Base-by-base conservation (phyloP, 2,113 vertebrate genomes). In the Galbula dea region DNA sequence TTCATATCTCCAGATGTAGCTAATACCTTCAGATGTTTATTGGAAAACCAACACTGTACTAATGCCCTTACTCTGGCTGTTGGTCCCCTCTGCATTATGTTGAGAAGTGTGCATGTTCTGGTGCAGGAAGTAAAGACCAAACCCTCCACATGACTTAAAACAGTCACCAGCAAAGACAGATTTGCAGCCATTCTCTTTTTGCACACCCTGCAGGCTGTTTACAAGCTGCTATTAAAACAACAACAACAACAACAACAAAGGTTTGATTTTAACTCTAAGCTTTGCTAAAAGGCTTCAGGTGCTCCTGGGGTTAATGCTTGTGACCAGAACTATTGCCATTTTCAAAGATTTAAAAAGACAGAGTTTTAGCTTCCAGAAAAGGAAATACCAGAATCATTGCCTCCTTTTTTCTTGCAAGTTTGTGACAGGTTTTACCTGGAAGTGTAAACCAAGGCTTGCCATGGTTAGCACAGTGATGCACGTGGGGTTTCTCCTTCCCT, bases 1-100 rank as follows among this genome's bases (percentile, higher is more conserved):
- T 98, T 97, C 96, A 96, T 97, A 96, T 81, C 96, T 89, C 97
- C 91, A 90, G 88, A 94, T 77, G 92, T 65, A 95, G 88, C 89
- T 97, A 97, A 96, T 96, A 94, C 84, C 90, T 87, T 95, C 84
- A 86, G 85, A 94, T 96, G 74, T 96, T 82, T 77, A 57, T 66
- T 77, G 91, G 83, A 96, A 97, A 96, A 96, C 37, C 94, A 94
- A 94, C 95, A 96, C 76, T 94, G 94, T 89, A 94, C 75, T 80
- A 92, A 90, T 49, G 62, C 52, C 61, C 65, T 58, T 87, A 62
- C 81, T 94, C 88, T 93, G 88, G 85, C 92, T 90, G 86, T 87
- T 91, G 94, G 58, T 74, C 78, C 61, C 41, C n/a, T 66, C 88
- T 85, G 85, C 7, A 30, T 83, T 88, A 54, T 87, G 96, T 96